A percentile compares a stretch with the other conserved stretches of the same genome.
Conservation (phyloP, 2,888 invertebrate species). For the Steinernema carpocapsae region DNA sequence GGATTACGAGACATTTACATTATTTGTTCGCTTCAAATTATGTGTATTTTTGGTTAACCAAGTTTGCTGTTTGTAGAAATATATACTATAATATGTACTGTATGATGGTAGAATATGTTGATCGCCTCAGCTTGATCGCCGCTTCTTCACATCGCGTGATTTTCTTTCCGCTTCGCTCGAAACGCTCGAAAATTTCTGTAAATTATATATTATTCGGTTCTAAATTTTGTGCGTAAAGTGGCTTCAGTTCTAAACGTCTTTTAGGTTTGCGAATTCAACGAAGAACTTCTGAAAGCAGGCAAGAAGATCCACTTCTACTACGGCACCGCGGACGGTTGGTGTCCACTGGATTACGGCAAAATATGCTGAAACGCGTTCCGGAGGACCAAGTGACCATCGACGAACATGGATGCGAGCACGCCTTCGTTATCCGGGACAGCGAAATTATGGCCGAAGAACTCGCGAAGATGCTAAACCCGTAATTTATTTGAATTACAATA, state of each 20-base stretch:
- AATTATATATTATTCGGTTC: too few relatives aligned
- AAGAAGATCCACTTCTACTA: conserved; percentile 47
- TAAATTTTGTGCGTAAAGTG: neutral
- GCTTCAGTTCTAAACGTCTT: too few relatives aligned
- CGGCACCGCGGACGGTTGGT: conserved; percentile 58
- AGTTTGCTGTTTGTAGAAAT: too few relatives aligned
- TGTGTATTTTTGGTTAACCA: too few relatives aligned
- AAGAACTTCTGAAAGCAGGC: conserved; percentile 14
- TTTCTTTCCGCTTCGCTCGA: too few relatives aligned
- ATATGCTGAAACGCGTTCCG: conserved; percentile 48
- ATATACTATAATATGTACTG: too few relatives aligned
- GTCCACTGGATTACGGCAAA: conserved; percentile 53
- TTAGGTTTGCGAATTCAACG: conserved; percentile 37
- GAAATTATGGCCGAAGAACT: conserved; percentile 54
- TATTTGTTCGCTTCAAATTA: too few relatives aligned
- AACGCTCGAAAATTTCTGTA: too few relatives aligned
- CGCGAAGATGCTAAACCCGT: conserved; percentile 38
- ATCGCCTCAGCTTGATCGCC: too few relatives aligned
- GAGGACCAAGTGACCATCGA: conserved; percentile 53
- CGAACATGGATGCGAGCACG: conserved; percentile 55
- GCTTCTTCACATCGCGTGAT: too few relatives aligned
- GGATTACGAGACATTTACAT: too few relatives aligned
- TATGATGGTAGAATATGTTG: too few relatives aligned
- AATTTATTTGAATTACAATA: neutral
- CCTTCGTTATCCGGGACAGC: conserved; percentile 59